Base-by-base conservation (phyloP, 2,888 invertebrate species). In the Drosophila glabriapex region DNA sequence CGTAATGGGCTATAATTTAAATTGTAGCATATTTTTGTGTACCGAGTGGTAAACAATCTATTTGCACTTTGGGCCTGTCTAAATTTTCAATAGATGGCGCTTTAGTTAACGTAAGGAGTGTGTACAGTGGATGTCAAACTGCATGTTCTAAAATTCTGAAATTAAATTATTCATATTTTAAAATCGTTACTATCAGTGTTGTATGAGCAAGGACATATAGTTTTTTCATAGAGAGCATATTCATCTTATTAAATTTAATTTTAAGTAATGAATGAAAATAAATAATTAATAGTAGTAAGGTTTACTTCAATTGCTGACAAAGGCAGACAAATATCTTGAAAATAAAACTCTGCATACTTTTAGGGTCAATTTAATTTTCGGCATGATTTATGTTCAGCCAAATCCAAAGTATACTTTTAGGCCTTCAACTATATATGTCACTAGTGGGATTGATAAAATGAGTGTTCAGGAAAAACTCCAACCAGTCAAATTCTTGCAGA, bases 1-100 rank as follows among this genome's bases (percentile, higher is more conserved):
- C 4, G 4, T 22, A 25, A 0, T 5, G 7, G 4, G 2, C 5
- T n/a, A 0, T 52, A 2, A 19, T 3, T 37, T 14, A 69, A 35
- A 25, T 1, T 54, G 28, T 35, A 25, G 75, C 69, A 64, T 69
- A 78, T 41, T 69, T 67, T 73, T 54, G 25, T 37, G 0, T 29
- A 41, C 28, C 12, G 0, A 6, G 0, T 2, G 73, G 66, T 59
- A 64, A 31, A 7, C 1, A 3, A 6, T 28, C 6, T 12, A 6
- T 3, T 5, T 50, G 29, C 7, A 22, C 19, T 16, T 46, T 22
- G 1, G 33, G 25, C 54, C 37, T 46, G 28, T 25, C 0, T 46
- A 7, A 49, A 39, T 4, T 3, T 16, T 9, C 49, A 22, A 49
- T 12, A 76, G 72, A 37, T 54, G 72, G 70, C 77, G 72, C 49